A percentile compares a stretch with the other conserved stretches of the same genome.
Conservation (phyloP, 2,113 vertebrate species). For the Siphamia tubifer region DNA sequence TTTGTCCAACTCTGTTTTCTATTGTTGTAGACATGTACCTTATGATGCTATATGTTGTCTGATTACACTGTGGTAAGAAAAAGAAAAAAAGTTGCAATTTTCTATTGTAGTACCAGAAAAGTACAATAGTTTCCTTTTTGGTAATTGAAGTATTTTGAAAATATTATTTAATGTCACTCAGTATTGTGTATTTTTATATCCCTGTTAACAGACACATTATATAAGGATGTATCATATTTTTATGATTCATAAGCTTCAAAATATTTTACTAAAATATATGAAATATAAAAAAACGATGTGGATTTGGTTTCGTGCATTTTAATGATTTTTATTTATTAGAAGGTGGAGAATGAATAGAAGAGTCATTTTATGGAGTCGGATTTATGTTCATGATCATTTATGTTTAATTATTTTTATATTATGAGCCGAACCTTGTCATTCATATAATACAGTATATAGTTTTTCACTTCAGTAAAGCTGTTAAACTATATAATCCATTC, state of each 20-base stretch:
- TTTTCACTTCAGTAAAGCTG: conserved; percentile 1
- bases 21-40: background rate
- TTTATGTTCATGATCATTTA: background rate
- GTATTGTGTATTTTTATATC: conserved; percentile 41
- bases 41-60: no score
- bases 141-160: conserved; percentile 28
- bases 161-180: conserved; percentile 45
- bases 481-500: conserved; percentile 41
- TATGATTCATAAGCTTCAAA: conserved; percentile 37
- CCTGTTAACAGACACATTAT: conserved; percentile 43
- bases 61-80: conserved; percentile 4
- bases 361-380: background rate
- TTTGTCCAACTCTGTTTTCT: background rate
- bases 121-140: background rate
- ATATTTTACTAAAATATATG: conserved; percentile 65
- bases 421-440: background rate
- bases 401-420: background rate
- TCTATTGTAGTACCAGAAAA: background rate
- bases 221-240: conserved; percentile 75
- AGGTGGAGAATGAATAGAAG: no score
- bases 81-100: background rate
- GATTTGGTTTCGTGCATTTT: background rate
- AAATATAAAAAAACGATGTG: background rate
- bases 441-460: background rate
- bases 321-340: background rate